Base-by-base conservation (phyloP, 2,888 invertebrate species). In the Drosophila quasianomalipes region DNA sequence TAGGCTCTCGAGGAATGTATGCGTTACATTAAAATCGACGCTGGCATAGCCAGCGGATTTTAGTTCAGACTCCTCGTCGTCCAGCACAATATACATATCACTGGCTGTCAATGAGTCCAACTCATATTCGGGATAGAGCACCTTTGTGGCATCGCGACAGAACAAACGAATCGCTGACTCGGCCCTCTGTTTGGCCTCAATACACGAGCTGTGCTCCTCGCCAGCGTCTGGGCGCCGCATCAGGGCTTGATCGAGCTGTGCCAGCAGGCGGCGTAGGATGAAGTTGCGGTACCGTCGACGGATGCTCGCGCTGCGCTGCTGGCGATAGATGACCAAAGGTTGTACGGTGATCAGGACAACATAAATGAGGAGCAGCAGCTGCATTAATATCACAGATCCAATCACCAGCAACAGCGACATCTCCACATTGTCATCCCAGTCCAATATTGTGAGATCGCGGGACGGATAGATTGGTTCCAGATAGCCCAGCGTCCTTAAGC, bases 231-330 rank as follows among this genome's bases (percentile, higher is more conserved):
- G 28, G 0, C 63, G 60, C 6, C 31, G 53, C 19, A 5, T 19
- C 9, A 72, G 31, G 0, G 77, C 82, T 16, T 14, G 19, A 33
- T 82, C 82, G 4, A 84, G 49, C 9, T 85, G 75, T 9, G 71
- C 60, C 58, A 84, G 49, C 6, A 87, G 54, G 0, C 83, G 85
- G 0, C 85, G 80, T 31, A 88, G 71, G 10, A 84, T 76, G 30
- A 77, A 87, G 51, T 64, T 75, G 16, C 66, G 58, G 22, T 61
- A 84, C 12, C 68, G 73, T 0, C 66, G 68, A 12, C 85, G 83
- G 22, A 28, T 62, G 28, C 35, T 44, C 65, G 68, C 75, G 33
- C 68, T 75, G 0, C 63, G 28, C 39, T 80, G 66, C 10, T 60
- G 62, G 1, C 70, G 71, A 16, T 72, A 64, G 49, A 70, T 19